phyloP scores from a whole-genome alignment of 2,888 invertebrate species.

The Protodeltote pygarga region DNA sequence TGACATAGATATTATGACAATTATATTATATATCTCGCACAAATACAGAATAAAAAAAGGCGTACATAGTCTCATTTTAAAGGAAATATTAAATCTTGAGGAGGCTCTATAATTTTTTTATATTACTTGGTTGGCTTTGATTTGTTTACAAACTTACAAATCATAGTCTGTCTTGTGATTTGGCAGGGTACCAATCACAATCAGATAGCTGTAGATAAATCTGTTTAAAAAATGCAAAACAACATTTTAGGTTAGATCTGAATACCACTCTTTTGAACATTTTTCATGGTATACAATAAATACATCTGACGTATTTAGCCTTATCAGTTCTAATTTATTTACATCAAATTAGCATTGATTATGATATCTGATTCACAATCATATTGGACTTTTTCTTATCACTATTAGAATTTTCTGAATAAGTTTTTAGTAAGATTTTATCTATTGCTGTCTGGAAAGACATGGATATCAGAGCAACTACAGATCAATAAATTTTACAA shows the following conservation, averaged over 20 bases:
- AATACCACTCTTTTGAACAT: slow-evolving; percentile 8
- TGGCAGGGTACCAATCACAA: slow-evolving; percentile 16
- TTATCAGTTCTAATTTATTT: too few relatives aligned
- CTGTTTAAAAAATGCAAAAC: slow-evolving; percentile 10
- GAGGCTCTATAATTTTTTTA: too few relatives aligned
- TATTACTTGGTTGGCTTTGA: background rate
- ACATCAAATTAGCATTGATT: slow-evolving; percentile 9
- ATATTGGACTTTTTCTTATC: background rate
- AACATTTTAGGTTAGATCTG: slow-evolving; percentile 26
- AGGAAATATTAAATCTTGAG: too few relatives aligned
- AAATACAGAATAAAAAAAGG: background rate
- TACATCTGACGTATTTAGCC: too few relatives aligned
- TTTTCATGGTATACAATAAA: too few relatives aligned
- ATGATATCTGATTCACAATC: background rate
- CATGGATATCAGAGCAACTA: too few relatives aligned
- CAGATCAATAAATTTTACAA: too few relatives aligned
- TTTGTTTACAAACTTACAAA: slow-evolving; percentile 39
- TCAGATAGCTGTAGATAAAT: background rate
- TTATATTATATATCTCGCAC: background rate
- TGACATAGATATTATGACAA: slow-evolving; percentile 14
- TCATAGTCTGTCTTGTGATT: slow-evolving; percentile 1
- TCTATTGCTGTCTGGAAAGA: too few relatives aligned
- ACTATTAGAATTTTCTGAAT: too few relatives aligned
- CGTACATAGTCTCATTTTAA: too few relatives aligned
- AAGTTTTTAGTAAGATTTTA: too few relatives aligned